Evolutionary conservation across 2,888 invertebrate genomes (phyloP).

Genomic region (Diachrysia chrysitis): DNA sequence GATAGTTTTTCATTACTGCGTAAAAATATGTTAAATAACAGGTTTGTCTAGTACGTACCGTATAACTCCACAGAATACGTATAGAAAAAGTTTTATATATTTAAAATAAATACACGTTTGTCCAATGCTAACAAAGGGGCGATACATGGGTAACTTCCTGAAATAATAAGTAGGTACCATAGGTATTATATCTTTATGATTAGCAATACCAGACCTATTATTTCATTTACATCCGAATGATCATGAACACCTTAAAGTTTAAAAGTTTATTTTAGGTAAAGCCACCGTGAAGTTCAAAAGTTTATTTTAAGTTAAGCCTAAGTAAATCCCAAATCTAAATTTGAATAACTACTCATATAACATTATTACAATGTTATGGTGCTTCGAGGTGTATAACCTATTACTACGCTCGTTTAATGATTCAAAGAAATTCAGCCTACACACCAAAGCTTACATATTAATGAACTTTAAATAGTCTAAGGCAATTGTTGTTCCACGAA

Average conservation of each 20-base stretch:
- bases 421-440: neutral
- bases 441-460: neutral
- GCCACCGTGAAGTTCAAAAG: too few species aligned
- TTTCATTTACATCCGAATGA: neutral
- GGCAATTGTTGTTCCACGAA: neutral
- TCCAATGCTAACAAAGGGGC: neutral
- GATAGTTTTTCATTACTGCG: neutral
- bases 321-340: neutral
- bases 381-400: neutral
- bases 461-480: conserved; percentile 1
- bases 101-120: neutral
- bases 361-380: neutral
- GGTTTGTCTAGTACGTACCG: neutral
- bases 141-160: too few species aligned
- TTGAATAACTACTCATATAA: neutral
- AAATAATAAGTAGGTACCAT: too few species aligned
- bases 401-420: neutral
- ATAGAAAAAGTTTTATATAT: neutral
- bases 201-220: neutral
- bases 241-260: neutral
- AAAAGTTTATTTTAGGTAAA: neutral
- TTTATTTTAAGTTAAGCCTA: too few species aligned
- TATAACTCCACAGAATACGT: neutral
- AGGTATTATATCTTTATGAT: too few species aligned
- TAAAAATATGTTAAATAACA: neutral